Percentiles rank a stretch among this genome's conserved stretches.
phyloP scores from a whole-genome alignment of 2,888 invertebrate genomes.

The Stenotaenia linearis region DNA sequence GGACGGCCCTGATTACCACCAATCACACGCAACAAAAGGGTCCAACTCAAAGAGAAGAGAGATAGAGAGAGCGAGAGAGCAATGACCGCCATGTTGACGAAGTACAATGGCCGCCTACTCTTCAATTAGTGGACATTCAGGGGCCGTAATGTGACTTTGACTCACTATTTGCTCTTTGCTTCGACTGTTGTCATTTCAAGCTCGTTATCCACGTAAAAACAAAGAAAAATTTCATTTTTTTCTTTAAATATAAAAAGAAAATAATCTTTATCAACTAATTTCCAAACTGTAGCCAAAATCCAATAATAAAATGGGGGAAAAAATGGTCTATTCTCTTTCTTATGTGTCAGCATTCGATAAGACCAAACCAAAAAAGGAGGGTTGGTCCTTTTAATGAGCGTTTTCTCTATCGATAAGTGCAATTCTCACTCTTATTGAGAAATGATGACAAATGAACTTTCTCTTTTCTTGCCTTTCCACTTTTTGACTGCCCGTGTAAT shows the following conservation, averaged over 20 bases:
- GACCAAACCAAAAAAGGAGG: conserved; percentile 19
- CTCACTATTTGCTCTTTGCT: not conserved
- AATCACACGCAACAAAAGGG: conserved; percentile 17
- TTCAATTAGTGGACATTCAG: conserved; percentile 28
- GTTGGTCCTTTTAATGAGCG: conserved; percentile 23
- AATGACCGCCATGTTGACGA: conserved; percentile 8
- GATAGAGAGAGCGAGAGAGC: too few relatives aligned
- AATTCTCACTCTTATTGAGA: conserved; percentile 26
- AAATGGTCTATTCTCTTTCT: conserved; percentile 5
- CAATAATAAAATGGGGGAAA: not conserved
- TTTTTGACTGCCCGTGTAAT: conserved; percentile 14
- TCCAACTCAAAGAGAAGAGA: conserved; percentile 1
- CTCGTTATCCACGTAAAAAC: not conserved
- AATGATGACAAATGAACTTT: conserved; percentile 26
- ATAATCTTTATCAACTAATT: not conserved
- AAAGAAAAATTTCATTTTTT: not conserved
- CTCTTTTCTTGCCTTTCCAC: conserved; percentile 19
- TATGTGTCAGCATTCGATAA: conserved; percentile 21
- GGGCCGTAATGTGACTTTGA: conserved; percentile 12
- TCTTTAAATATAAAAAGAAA: not conserved
- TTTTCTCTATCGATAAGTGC: conserved; percentile 26
- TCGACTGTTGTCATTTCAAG: not conserved
- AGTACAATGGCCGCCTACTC: conserved; percentile 21
- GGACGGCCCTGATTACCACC: conserved; percentile 21
- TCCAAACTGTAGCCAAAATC: not conserved